These are phyloP conservation scores for Eristalis arbustorum DNA, from an alignment of 2,888 invertebrate genomes.

Conservation along the genomic window DNA sequence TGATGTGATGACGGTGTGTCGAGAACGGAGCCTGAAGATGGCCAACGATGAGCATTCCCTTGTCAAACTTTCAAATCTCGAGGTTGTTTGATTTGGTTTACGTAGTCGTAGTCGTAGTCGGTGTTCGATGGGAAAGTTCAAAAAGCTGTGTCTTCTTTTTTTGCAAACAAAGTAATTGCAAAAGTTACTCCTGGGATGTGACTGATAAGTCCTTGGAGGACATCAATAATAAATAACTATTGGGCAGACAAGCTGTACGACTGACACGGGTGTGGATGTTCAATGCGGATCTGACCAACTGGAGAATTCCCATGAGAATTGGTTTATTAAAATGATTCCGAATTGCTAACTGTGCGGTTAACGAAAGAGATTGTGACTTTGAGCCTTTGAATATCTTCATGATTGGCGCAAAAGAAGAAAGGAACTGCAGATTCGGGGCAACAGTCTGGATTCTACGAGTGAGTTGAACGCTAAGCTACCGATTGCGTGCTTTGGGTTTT, in stretches of 20 bases:
- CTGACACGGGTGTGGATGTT: background rate
- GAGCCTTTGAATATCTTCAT: background rate
- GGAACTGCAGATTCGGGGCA: no score
- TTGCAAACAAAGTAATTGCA: slow-evolving; percentile 16
- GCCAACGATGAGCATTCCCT: slow-evolving; percentile 46
- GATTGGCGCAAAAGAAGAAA: background rate
- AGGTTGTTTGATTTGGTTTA: slow-evolving; percentile 32
- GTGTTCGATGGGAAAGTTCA: slow-evolving; percentile 44
- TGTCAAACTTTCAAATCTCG: slow-evolving; percentile 55
- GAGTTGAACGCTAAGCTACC: no score
- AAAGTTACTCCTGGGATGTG: slow-evolving; percentile 45
- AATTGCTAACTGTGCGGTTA: background rate
- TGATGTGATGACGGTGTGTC: background rate
- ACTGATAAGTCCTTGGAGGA: slow-evolving; percentile 49
- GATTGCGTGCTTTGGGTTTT: no score
- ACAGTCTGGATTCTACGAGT: no score
- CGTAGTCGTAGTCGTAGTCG: slow-evolving; percentile 17
- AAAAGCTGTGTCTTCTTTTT: slow-evolving; percentile 7
- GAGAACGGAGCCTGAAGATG: background rate
- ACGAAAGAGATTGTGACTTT: background rate
- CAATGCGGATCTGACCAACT: background rate
- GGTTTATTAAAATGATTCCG: background rate
- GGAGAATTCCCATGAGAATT: background rate
- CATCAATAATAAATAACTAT: slow-evolving; percentile 52
- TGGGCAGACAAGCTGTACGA: background rate